Base-by-base conservation (phyloP, 2,888 invertebrate species). In the Sceliomorpha sp. region DNA sequence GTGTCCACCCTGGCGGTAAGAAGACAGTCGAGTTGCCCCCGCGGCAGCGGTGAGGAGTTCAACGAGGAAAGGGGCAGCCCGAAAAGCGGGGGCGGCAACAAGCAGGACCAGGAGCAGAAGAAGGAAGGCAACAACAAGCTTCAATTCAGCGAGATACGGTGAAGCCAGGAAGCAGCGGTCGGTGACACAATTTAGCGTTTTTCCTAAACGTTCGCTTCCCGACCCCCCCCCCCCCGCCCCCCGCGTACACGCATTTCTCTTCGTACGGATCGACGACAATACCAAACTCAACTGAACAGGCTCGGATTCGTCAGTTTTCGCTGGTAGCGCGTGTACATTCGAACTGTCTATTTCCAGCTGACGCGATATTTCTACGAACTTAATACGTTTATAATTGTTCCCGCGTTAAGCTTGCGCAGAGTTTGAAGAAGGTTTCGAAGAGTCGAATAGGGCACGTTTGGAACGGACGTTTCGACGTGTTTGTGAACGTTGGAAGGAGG, bases 1-100 rank as follows among this genome's bases (percentile, higher is more conserved):
- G 94, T 97, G 74, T 96, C 96, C 3, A 97, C 97, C 0, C 90
- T 97, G 82, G 96, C 96, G 80, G 94, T 96, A 88, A 93, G 94
- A 93, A 94, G 94, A 93, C 94, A 93, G 92, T 93, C 93, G 92
- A 92, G 93, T 90, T 92, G 93, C 92, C 93, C 93, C 90, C 92
- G 92, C 86, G 91, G 91, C 70, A 86, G 84, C 69, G 89, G 89
- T 86, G 90, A 90, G 89, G 89, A 91, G 88, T 90, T 91, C 87
- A 89, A 92, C 83, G 91, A 92, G 89, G 90, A 89, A 55, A 89
- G 88, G 73, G 91, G 92, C 60, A 92, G 92, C 83, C 92, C 92
- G 24, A 92, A 92, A 84, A 92, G 91, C 77, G 91, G 89, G 73
- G 90, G 91, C 80, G 92, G 91, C 77, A 89, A 90, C 71, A 91